These are phyloP conservation scores for Gandaritis pyraliata DNA, from an alignment of 2,888 invertebrate genomes.

Conservation along the genomic window DNA sequence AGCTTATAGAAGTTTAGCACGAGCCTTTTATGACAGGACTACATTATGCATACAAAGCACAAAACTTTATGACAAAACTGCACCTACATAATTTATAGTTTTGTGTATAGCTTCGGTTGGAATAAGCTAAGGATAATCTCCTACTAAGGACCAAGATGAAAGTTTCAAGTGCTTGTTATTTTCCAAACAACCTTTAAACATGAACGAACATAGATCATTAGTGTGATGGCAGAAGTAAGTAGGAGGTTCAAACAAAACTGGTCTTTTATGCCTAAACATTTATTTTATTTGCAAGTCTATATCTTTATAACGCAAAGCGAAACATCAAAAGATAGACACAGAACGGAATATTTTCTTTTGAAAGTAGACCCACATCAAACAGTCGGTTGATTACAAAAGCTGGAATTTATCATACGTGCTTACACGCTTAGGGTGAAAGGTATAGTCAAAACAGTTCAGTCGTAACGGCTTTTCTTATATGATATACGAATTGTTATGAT, in stretches of 20 bases:
- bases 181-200: constrained; percentile 17
- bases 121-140: constrained; percentile 9
- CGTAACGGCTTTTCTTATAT: not conserved
- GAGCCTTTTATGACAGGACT: not conserved
- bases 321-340: constrained; percentile 27
- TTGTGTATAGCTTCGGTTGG: not conserved
- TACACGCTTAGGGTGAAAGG: constrained; percentile 22
- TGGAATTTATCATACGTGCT: constrained; percentile 31
- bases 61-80: constrained; percentile 1
- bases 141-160: constrained; percentile 12
- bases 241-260: constrained; percentile 12
- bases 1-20: not conserved
- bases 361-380: constrained; percentile 33
- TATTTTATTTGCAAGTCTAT: constrained; percentile 13
- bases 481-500: not conserved
- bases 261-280: constrained; percentile 7
- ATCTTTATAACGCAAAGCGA: constrained; percentile 13
- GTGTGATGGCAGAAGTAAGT: constrained; percentile 20
- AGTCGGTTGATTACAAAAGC: constrained; percentile 35
- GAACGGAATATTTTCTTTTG: constrained; percentile 25
- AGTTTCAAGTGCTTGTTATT: constrained; percentile 33
- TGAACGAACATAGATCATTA: constrained; percentile 27
- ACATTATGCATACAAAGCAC: constrained; percentile 1
- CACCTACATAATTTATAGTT: not conserved
- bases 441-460: constrained; percentile 8